phyloP scores from a whole-genome alignment of 2,113 vertebrate species.

The Laticauda laticaudata region DNA sequence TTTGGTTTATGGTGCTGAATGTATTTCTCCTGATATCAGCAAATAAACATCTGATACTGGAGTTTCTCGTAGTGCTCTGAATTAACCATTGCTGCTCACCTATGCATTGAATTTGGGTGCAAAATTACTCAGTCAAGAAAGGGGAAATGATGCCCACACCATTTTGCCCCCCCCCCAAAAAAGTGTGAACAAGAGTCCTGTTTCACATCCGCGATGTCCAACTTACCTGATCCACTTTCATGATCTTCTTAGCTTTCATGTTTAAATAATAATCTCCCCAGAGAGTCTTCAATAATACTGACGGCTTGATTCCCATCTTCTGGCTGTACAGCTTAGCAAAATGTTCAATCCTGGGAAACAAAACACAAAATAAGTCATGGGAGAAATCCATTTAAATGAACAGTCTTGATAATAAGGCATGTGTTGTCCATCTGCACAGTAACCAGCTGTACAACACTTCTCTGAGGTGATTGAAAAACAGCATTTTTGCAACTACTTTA shows the following conservation, averaged over 20 bases:
- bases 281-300: conserved; percentile 87
- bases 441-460: neutral
- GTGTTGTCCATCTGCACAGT: neutral
- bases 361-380: conserved; percentile 46
- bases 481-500: neutral
- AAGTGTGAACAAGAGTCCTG: neutral
- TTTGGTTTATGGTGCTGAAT: neutral
- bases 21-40: neutral
- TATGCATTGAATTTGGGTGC: neutral
- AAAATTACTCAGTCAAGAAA: neutral
- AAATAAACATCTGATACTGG: neutral
- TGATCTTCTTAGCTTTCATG: conserved; percentile 91
- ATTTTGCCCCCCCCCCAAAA: neutral
- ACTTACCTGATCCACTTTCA: conserved; percentile 92
- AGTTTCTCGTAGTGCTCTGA: neutral
- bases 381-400: neutral
- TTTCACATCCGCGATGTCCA: neutral
- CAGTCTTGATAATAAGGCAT: neutral
- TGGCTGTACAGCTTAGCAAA: conserved; percentile 92
- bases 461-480: conserved; percentile 1
- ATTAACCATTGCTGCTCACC: neutral
- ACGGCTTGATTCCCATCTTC: conserved; percentile 84
- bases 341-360: conserved; percentile 81
- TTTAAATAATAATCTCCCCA: conserved; percentile 97
- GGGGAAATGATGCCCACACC: neutral